Conservation (phyloP, 64 coral and sea anemone genomes). For the Catalaphyllia jardinei region DNA sequence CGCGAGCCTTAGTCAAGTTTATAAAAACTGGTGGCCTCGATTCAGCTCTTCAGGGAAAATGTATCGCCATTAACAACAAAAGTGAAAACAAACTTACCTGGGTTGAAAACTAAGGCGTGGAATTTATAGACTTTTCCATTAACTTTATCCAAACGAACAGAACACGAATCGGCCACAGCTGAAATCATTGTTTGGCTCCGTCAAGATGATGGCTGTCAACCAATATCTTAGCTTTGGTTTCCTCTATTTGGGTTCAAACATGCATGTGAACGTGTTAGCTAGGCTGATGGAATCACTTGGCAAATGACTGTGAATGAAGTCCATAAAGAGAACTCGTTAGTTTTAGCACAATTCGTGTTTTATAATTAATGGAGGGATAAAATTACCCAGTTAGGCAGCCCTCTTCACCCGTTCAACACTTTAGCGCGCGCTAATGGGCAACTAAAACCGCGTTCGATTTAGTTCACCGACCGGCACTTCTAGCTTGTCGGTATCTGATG, state of each 20-base stretch:
- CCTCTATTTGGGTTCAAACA: background rate
- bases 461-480: background rate
- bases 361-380: slow-evolving; percentile 3
- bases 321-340: background rate
- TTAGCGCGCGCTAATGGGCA: too few species aligned
- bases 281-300: background rate
- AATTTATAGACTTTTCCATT: slow-evolving; percentile 72
- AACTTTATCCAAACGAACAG: slow-evolving; percentile 50
- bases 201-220: background rate
- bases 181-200: slow-evolving; percentile 31
- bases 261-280: background rate
- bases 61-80: background rate
- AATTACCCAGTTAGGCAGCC: background rate
- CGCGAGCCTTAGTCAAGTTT: too few species aligned
- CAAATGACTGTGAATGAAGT: slow-evolving; percentile 8
- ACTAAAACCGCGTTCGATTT: background rate
- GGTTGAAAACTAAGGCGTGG: slow-evolving; percentile 46
- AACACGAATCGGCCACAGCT: slow-evolving; percentile 65
- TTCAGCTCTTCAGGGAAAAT: background rate
- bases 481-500: background rate
- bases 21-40: too few species aligned
- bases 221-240: background rate
- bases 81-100: slow-evolving; percentile 30
- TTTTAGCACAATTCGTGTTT: background rate
- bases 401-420: too few species aligned